These are phyloP conservation scores for Autographa gamma DNA, from an alignment of 2,888 invertebrate genomes.

Conservation along the genomic window DNA sequence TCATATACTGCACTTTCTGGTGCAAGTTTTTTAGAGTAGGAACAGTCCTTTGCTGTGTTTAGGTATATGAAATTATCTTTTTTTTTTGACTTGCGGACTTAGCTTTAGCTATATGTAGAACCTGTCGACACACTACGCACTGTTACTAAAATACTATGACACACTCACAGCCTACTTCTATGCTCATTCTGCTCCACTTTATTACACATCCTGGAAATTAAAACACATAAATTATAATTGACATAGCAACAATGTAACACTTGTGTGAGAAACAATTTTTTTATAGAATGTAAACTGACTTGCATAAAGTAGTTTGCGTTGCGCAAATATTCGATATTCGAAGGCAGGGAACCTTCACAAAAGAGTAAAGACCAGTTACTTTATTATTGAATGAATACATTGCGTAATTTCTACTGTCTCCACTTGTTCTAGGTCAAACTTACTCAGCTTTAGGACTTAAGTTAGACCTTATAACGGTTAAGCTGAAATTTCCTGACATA, in stretches of 20 bases:
- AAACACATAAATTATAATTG: background rate
- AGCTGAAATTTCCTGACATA: background rate
- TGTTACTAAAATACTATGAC: no score
- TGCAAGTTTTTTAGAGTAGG: no score
- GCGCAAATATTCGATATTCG: background rate
- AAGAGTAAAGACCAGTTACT: background rate
- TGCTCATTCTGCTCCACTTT: background rate
- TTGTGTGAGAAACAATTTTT: background rate
- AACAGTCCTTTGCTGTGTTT: no score
- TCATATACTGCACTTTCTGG: no score
- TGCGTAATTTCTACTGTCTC: constrained; percentile 4
- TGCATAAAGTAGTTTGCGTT: background rate
- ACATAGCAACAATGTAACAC: background rate
- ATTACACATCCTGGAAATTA: background rate
- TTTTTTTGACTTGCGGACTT: no score
- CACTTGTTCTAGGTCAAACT: background rate
- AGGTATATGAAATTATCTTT: no score
- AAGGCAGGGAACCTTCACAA: background rate
- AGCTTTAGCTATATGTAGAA: no score
- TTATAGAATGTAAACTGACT: no score
- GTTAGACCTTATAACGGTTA: background rate
- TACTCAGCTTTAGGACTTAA: background rate
- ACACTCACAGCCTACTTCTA: no score
- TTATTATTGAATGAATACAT: background rate
- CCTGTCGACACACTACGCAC: no score